These are phyloP conservation scores for Margarornis squamiger DNA, from an alignment of 2,797 vertebrate species.

Conservation along the genomic window DNA sequence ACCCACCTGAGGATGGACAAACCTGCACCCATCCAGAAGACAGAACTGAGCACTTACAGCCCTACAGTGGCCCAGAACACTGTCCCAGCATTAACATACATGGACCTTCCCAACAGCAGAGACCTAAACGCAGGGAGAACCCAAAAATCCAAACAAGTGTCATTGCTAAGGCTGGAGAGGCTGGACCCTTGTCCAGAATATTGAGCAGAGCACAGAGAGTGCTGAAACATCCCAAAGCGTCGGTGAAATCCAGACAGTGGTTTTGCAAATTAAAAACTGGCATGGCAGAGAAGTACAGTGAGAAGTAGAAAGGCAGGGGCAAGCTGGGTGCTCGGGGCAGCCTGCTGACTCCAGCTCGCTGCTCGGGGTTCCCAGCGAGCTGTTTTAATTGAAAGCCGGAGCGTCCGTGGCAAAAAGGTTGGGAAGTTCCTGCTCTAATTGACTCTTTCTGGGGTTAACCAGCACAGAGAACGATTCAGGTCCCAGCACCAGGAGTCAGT, in stretches of 20 bases:
- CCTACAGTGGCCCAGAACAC: not conserved
- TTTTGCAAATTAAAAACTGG: slow-evolving; percentile 34
- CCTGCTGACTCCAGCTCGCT: slow-evolving; percentile 24
- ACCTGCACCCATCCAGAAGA: not conserved
- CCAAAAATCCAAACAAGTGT: not conserved
- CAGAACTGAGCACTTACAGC: not conserved
- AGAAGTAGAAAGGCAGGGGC: not conserved
- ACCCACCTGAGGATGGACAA: not conserved
- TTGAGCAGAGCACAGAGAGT: not conserved
- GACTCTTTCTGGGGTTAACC: slow-evolving; percentile 55
- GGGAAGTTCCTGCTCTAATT: slow-evolving; percentile 48
- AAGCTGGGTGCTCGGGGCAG: not conserved
- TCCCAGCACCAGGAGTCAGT: slow-evolving; percentile 1
- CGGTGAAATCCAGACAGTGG: not conserved
- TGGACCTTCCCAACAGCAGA: not conserved
- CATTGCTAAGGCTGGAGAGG: not conserved
- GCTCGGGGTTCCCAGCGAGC: not conserved
- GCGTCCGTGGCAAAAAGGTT: not conserved
- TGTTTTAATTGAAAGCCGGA: slow-evolving; percentile 51
- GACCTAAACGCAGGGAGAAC: not conserved
- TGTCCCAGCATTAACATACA: not conserved
- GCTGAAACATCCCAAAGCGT: not conserved
- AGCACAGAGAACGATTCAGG: slow-evolving; percentile 2
- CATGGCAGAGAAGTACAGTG: not conserved
- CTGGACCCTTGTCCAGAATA: not conserved